Conservation (phyloP, 2,888 invertebrate species). For the Synanthedon andrenaeformis region DNA sequence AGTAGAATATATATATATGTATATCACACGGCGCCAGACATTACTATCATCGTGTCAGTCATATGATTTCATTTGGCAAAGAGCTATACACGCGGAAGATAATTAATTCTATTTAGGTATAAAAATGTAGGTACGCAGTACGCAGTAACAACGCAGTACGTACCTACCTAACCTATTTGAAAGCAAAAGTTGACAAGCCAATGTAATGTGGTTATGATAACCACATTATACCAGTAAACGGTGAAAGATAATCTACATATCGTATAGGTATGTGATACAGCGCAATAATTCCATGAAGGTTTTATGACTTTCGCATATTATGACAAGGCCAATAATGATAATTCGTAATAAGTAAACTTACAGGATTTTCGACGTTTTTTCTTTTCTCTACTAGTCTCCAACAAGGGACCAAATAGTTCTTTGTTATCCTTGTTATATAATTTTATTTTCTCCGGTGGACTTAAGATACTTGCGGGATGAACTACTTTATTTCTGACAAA, state of each 20-base stretch:
- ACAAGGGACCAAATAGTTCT: conserved; percentile 56
- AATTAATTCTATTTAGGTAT: too few species aligned
- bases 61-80: conserved; percentile 40
- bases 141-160: neutral
- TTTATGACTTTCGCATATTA: neutral
- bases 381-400: conserved; percentile 60
- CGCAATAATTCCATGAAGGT: neutral
- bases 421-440: conserved; percentile 62
- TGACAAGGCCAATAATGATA: neutral
- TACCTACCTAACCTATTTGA: conserved; percentile 13
- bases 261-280: neutral
- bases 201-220: too few species aligned
- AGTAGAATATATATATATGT: conserved; percentile 27
- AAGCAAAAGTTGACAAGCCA: conserved; percentile 22
- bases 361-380: conserved; percentile 47
- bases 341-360: conserved; percentile 21
- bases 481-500: conserved; percentile 54
- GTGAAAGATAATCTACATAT: neutral
- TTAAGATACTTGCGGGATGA: conserved; percentile 48
- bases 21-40: conserved; percentile 42
- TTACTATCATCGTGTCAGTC: conserved; percentile 20
- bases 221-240: conserved; percentile 8
- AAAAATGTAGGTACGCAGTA: too few species aligned
- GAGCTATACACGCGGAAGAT: conserved; percentile 11
- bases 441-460: conserved; percentile 55